A percentile compares a stretch with the other conserved stretches of the same genome.
Conservation (phyloP, 2,888 invertebrate genomes). For the Belgica antarctica region DNA sequence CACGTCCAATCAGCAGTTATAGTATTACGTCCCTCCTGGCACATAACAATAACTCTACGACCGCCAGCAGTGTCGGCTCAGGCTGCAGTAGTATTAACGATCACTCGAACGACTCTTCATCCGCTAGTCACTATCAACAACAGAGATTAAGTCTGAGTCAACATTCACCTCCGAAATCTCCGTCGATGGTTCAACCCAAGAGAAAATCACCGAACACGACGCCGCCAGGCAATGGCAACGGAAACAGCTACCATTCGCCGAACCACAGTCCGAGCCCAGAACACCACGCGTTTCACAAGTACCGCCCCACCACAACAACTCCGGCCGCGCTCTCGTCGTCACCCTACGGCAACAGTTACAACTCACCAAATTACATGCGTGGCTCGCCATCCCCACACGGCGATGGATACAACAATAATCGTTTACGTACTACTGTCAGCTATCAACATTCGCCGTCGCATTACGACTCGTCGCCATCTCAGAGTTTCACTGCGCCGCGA, state of each 20-base stretch:
- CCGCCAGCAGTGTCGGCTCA: slow-evolving; percentile 47
- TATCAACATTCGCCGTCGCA: slow-evolving; percentile 37
- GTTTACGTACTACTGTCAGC: slow-evolving; percentile 40
- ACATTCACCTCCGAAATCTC: slow-evolving; percentile 24
- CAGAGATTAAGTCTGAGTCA: slow-evolving; percentile 37
- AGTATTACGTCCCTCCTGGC: slow-evolving; percentile 82
- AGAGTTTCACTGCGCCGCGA: slow-evolving; percentile 40
- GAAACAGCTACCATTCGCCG: slow-evolving; percentile 45
- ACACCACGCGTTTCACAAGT: slow-evolving; percentile 43
- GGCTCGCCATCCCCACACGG: slow-evolving; percentile 46
- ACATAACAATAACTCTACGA: slow-evolving; percentile 45
- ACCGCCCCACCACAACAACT: slow-evolving; percentile 44
- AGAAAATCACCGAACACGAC: slow-evolving; percentile 18
- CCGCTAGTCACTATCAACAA: slow-evolving; percentile 52
- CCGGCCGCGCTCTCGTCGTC: slow-evolving; percentile 44
- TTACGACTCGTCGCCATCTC: not conserved
- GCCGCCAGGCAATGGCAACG: not conserved
- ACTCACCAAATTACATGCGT: slow-evolving; percentile 45
- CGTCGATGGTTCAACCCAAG: not conserved
- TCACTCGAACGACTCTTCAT: slow-evolving; percentile 47
- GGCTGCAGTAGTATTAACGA: slow-evolving; percentile 46
- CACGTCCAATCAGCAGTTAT: slow-evolving; percentile 68
- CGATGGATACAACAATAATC: slow-evolving; percentile 11
- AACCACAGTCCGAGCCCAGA: slow-evolving; percentile 46
- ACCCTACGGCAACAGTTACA: slow-evolving; percentile 42